Base-by-base conservation (phyloP, 2,888 invertebrate genomes). In the Leucania comma region DNA sequence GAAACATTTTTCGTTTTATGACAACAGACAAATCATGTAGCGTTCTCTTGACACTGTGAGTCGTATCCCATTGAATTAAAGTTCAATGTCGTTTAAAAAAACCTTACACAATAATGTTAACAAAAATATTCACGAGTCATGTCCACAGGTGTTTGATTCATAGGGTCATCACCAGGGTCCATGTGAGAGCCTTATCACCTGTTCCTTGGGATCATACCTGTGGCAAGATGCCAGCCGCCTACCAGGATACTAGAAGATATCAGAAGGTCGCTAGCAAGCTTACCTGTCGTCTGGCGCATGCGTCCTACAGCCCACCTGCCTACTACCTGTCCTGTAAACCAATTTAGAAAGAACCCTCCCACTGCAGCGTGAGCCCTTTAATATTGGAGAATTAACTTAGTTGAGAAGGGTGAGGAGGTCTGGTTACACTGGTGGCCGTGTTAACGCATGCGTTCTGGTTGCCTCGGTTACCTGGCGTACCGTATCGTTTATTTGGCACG, bases 181-280 rank as follows among this genome's bases (percentile, higher is more conserved):
- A 81, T 88, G 84, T 90, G 91, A 89, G 92, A 91, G 86, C 86
- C 88, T 74, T 86, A 82, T 86, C 93, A 93, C 93, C 93, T 93
- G 93, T 84, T 85, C 85, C 90, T 92, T 90, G 92, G 92, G 90
- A 94, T 92, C 93, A 88, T 96, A 96, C 96, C 96, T 96, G 96
- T 96, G 96, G 96, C 96, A 96, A 93, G 87, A 91, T 96, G 96
- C 96, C 96, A 96, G 95, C 92, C 95, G 90, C 86, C 90, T 95
- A 96, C 95, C 91, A 95, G 95, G 96, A 82, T 75, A 84, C 68
- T 90, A 94, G 85, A 85, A 86, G 54, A 42, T 59, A 62, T 60
- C 69, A 91, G 90, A 91, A 94, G 93, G 87, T 92, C 72, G 61
- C 63, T 73, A 70, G 46, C 38, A 74, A 78, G 68, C 72, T 85